These are phyloP conservation scores for Peromyscus maniculatus DNA, from an alignment of 2,113 vertebrate genomes.

Conservation along the genomic window DNA sequence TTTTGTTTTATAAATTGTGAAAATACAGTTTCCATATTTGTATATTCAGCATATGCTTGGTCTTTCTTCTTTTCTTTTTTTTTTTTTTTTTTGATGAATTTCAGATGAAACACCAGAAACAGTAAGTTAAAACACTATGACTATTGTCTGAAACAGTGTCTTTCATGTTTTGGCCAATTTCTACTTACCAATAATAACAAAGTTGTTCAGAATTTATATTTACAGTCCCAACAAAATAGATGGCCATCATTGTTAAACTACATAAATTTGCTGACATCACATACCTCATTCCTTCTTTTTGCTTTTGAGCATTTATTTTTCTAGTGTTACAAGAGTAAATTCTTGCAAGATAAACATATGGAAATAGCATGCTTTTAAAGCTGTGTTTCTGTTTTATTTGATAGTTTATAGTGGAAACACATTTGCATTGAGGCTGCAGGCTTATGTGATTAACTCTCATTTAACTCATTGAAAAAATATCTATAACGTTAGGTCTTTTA, in stretches of 20 bases:
- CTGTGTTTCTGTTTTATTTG: background rate
- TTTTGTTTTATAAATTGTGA: background rate
- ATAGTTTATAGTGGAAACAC: background rate
- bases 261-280: background rate
- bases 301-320: slow-evolving; percentile 3
- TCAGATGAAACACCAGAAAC: background rate
- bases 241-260: background rate
- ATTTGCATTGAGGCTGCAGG: background rate
- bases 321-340: background rate
- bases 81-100: background rate
- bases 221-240: background rate
- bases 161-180: background rate
- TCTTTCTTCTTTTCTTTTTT: background rate
- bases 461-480: background rate
- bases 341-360: background rate
- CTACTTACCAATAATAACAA: background rate
- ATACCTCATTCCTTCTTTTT: background rate
- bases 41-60: background rate
- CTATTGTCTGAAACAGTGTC: background rate
- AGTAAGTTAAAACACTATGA: background rate
- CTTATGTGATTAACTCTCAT: background rate
- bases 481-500: background rate
- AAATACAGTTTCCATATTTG: background rate
- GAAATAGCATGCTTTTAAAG: background rate
- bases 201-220: slow-evolving; percentile 5